Conservation (phyloP, 2,113 vertebrate species). For the Perca schrenkii region DNA sequence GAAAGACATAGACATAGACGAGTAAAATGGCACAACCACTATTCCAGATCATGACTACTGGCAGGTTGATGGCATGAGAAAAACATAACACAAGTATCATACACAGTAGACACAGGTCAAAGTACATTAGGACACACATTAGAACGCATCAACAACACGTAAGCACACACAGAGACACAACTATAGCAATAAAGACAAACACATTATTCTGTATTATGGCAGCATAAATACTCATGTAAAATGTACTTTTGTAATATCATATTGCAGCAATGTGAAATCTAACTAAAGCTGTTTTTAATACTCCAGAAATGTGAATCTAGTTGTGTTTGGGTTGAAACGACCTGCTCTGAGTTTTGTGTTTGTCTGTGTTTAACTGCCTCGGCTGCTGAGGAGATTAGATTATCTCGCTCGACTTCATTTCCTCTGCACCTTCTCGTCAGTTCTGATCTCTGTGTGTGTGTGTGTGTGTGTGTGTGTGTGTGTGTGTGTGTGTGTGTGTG, state of each 20-base stretch:
- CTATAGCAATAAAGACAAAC: no score
- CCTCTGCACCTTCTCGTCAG: no score
- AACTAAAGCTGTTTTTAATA: neutral
- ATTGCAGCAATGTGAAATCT: neutral
- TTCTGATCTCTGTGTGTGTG: neutral
- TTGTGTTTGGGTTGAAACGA: neutral
- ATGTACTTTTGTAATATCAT: neutral
- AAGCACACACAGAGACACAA: no score
- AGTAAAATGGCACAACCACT: no score
- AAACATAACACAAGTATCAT: no score
- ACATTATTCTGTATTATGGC: no score
- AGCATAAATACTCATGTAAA: neutral
- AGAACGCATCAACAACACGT: no score
- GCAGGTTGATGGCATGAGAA: no score
- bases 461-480: slow-evolving; percentile 1
- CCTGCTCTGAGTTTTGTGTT: neutral
- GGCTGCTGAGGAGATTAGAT: neutral
- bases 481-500: neutral
- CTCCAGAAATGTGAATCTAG: neutral
- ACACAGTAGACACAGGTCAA: no score
- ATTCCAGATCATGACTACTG: no score
- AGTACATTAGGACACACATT: no score
- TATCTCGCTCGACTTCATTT: neutral
- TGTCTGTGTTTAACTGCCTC: neutral
- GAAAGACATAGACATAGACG: no score